Evolutionary conservation across 2,113 vertebrate species (phyloP), one percentile per base, ranked within the genome.

Genomic region (Psittacula cyanocephala): DNA sequence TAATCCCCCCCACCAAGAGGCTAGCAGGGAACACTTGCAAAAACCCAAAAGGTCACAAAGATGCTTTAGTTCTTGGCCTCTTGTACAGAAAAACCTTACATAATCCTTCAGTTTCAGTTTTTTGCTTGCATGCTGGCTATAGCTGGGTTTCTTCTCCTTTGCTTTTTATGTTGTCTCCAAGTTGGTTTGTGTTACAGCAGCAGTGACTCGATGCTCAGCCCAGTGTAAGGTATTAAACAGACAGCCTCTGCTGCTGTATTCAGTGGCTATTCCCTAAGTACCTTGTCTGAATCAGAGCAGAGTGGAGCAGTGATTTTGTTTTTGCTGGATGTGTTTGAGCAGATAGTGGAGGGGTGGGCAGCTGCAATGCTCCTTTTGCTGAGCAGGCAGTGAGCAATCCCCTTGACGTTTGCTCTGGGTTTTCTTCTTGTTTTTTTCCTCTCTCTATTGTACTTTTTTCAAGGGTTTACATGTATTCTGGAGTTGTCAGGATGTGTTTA

Each of bases 181-280:
- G 39, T 84, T 74, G 65, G 80, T 93, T 88, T 93, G 81, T 93
- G 67, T 86, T 93, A 71, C 39, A 95, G 70, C 72, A 94, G 33
- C 71, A 60, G 72, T 97, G 96, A 97, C 84, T 97, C 96, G 83
- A 93, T 95, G 96, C 91, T 97, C 88, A 89, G 83, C 65, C 70
- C 65, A 59, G 33, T 75, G 74, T 77, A 81, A 97, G 96, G 77
- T 35, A 84, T 92, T 77, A 37, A 97, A 20, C 70, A 86, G 76
- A 76, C 94, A 95, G 92, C 47, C 78, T 94, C 37, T 94, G 91
- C 89, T 95, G 86, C 86, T 96, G 78, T 83, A 96, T 86, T 95
- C 88, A 90, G 94, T 9, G 52, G 68, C 64, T 88, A 60, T 91
- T 91, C 74, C 93, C 80, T 39, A 37, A 94, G 72, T 89, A 24